phyloP scores from a whole-genome alignment of 2,113 vertebrate species.

The rabbit (Oryctolagus cuniculus) region DNA sequence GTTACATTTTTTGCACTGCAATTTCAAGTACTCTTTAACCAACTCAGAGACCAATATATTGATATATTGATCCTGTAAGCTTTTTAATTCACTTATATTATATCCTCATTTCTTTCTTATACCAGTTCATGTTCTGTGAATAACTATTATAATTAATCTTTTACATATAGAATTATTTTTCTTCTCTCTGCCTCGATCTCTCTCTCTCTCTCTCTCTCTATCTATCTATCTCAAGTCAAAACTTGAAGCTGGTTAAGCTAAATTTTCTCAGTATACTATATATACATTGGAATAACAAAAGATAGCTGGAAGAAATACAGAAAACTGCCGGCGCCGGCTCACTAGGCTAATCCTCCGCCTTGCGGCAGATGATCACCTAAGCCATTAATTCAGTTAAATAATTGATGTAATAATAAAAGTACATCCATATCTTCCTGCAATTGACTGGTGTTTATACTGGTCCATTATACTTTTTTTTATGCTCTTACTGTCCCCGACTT shows the following conservation, averaged over 20 bases:
- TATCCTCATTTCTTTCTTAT: conserved; percentile 38
- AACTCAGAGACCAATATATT: not conserved
- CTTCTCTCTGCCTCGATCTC: conserved; percentile 13
- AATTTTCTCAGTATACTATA: not conserved
- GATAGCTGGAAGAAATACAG: not conserved
- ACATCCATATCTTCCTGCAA: not conserved
- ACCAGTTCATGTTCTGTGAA: not conserved
- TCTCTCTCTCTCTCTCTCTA: too few relatives aligned
- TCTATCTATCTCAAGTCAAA: not conserved
- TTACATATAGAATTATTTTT: conserved; percentile 19
- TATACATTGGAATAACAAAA: not conserved
- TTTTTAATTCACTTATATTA: not conserved
- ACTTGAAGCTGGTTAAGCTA: not conserved
- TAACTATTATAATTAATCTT: not conserved
- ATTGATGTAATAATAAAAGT: not conserved
- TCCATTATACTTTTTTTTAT: not conserved
- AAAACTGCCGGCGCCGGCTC: too few relatives aligned
- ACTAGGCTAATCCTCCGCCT: too few relatives aligned
- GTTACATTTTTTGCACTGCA: not conserved
- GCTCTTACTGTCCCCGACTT: not conserved
- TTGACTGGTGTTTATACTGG: not conserved
- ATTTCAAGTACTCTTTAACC: not conserved
- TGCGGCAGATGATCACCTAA: not conserved
- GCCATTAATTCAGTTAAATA: not conserved
- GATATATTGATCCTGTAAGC: not conserved